Evolutionary conservation across 2,797 vertebrate species (phyloP).

Genomic region (Euthynnus affinis): DNA sequence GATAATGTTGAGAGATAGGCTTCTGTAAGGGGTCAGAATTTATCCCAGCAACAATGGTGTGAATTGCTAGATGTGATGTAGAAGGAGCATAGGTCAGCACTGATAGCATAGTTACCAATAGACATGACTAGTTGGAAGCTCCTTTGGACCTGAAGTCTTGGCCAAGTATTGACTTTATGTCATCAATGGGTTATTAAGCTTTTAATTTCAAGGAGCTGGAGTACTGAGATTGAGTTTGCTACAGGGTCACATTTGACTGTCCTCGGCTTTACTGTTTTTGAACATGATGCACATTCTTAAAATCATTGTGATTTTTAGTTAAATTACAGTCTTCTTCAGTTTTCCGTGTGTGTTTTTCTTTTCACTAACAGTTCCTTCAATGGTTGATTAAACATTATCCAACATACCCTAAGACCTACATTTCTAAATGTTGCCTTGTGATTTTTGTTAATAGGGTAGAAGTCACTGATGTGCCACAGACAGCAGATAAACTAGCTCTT

Average conservation of each 20-base stretch:
- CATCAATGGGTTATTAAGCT: background rate
- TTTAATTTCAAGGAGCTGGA: conserved; percentile 12
- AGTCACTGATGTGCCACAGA: background rate
- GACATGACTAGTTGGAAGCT: conserved; percentile 38
- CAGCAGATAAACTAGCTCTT: background rate
- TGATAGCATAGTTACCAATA: conserved; percentile 38
- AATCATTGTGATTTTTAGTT: background rate
- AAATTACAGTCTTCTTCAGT: no score
- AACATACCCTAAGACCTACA: background rate
- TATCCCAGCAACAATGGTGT: background rate
- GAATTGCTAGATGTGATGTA: conserved; percentile 25
- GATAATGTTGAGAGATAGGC: background rate
- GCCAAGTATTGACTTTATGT: conserved; percentile 8
- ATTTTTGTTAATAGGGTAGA: background rate
- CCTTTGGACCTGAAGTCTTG: conserved; percentile 61
- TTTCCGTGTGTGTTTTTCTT: background rate
- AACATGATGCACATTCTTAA: background rate
- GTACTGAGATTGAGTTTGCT: background rate
- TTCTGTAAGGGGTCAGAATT: background rate
- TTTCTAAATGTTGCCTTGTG: background rate
- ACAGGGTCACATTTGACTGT: background rate
- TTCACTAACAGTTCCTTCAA: no score
- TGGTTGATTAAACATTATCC: background rate
- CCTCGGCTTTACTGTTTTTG: background rate
- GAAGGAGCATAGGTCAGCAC: conserved; percentile 56